A percentile compares a stretch with the other conserved stretches of the same genome.
Conservation (phyloP, 2,888 invertebrate species). For the Acanthosepion pharaonis region DNA sequence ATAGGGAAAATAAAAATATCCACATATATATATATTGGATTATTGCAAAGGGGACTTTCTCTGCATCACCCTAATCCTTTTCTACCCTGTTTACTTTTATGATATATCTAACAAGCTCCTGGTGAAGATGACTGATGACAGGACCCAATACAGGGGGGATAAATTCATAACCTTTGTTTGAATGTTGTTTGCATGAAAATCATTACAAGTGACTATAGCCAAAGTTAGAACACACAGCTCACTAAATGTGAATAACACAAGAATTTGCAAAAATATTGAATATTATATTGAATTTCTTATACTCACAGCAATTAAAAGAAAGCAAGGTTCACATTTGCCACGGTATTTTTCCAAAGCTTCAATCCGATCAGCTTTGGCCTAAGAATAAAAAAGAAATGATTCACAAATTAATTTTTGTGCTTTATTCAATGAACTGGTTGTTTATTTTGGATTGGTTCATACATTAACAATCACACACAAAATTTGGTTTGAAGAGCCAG, state of each 20-base stretch:
- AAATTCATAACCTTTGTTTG: too few species aligned
- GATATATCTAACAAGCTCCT: too few species aligned
- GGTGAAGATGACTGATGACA: too few species aligned
- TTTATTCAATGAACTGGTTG: not conserved
- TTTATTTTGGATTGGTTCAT: not conserved
- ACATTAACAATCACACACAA: constrained; percentile 38
- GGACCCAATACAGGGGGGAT: too few species aligned
- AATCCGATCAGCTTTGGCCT: constrained; percentile 87
- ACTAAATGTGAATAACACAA: not conserved
- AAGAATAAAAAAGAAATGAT: constrained; percentile 60
- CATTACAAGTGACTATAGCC: not conserved
- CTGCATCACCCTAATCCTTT: too few species aligned
- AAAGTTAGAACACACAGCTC: not conserved
- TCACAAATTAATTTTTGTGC: not conserved
- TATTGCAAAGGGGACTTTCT: too few species aligned
- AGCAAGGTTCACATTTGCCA: constrained; percentile 89
- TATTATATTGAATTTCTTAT: not conserved
- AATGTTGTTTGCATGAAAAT: too few species aligned
- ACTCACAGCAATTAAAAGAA: constrained; percentile 88
- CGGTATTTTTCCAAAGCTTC: constrained; percentile 84
- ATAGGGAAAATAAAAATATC: too few species aligned
- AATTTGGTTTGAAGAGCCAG: not conserved
- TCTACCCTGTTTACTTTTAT: too few species aligned
- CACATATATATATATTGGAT: too few species aligned
- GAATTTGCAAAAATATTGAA: not conserved